Percentiles rank a stretch among this genome's conserved stretches.
phyloP scores from a whole-genome alignment of 1,140 invertebrate genomes.

The Cherax quadricarinatus region DNA sequence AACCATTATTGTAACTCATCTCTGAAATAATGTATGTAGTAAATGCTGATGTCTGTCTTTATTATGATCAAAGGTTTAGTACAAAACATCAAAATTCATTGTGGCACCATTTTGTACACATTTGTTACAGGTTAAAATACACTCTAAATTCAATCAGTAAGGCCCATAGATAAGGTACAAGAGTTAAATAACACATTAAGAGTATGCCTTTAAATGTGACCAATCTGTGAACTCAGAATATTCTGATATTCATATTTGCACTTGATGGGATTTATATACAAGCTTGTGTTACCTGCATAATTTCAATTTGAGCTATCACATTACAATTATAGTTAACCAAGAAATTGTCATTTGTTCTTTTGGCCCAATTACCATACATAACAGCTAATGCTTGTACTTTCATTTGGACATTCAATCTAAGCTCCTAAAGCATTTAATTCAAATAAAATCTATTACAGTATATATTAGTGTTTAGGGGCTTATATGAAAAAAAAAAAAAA shows the following conservation, averaged over 20 bases:
- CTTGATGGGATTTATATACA: not conserved
- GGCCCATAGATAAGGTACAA: not conserved
- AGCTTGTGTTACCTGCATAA: not conserved
- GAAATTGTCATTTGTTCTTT: not conserved
- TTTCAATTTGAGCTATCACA: not conserved
- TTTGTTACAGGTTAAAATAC: slow-evolving; percentile 45
- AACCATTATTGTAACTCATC: slow-evolving; percentile 21
- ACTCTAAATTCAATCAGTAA: not conserved
- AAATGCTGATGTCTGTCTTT: slow-evolving; percentile 31
- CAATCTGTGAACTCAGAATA: not conserved
- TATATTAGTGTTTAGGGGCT: too few relatives aligned
- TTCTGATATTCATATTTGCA: not conserved
- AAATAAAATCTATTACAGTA: not conserved
- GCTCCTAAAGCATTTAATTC: not conserved
- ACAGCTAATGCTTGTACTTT: not conserved
- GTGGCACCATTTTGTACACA: slow-evolving; percentile 66
- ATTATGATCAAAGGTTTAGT: slow-evolving; percentile 37
- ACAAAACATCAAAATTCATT: slow-evolving; percentile 29
- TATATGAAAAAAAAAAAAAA: too few relatives aligned
- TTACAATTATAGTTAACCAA: not conserved
- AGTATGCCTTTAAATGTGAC: too few relatives aligned
- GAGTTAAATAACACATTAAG: not conserved
- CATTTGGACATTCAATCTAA: not conserved
- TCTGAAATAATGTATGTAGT: not conserved
- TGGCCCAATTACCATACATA: not conserved